These are phyloP conservation scores for Notiomystis cincta DNA, from an alignment of 2,113 vertebrate species.

Conservation along the genomic window DNA sequence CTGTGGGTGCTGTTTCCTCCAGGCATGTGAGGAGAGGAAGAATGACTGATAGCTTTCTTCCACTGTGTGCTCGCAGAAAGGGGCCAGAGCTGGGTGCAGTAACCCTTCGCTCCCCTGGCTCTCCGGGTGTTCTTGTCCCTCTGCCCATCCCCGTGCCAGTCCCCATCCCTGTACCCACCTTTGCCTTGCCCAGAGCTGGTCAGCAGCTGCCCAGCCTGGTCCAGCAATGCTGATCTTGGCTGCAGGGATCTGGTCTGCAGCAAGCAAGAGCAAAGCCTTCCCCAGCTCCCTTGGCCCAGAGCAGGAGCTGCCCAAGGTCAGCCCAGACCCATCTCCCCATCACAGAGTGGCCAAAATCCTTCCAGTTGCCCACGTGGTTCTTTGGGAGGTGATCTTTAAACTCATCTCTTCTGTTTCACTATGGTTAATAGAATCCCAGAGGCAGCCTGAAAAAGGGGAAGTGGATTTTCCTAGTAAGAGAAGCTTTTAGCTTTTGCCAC, in stretches of 20 bases:
- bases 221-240: neutral
- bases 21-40: neutral
- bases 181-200: neutral
- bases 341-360: neutral
- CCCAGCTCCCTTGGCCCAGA: neutral
- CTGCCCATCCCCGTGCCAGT: fast-evolving
- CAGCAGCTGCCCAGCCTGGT: neutral
- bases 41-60: conserved; percentile 2
- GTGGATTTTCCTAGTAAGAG: neutral
- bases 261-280: neutral
- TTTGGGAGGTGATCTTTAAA: neutral
- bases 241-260: neutral
- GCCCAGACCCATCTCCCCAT: neutral
- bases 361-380: neutral
- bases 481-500: neutral
- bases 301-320: neutral
- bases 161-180: neutral
- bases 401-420: neutral
- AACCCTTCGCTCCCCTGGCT: neutral
- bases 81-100: neutral
- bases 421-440: neutral
- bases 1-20: neutral
- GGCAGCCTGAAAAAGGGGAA: neutral
- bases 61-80: neutral
- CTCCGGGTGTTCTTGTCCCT: neutral